Evolutionary conservation across 2,113 vertebrate species (phyloP).

Genomic region (Redunca redunca): DNA sequence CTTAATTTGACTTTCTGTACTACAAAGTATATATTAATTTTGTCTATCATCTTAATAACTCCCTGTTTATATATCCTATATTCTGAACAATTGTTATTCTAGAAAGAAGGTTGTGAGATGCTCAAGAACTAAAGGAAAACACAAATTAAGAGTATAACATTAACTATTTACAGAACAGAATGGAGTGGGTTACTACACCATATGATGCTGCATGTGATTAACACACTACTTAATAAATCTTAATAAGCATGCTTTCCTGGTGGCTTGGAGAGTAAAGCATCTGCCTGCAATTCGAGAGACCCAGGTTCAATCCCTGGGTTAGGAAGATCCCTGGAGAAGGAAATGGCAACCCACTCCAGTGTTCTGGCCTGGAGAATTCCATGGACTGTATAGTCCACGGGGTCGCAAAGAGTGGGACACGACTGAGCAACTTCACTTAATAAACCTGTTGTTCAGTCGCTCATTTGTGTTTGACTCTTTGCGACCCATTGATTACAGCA

Average conservation of each 20-base stretch:
- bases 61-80: background rate
- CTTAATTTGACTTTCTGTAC: background rate
- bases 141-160: background rate
- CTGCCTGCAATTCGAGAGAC: background rate
- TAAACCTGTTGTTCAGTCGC: background rate
- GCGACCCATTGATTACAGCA: background rate
- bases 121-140: constrained; percentile 18
- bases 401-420: background rate
- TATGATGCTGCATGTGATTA: background rate
- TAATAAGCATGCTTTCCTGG: background rate
- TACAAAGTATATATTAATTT: constrained; percentile 25
- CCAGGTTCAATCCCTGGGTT: background rate
- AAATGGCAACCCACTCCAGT: background rate
- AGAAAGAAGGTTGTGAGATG: background rate
- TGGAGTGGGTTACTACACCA: too few relatives aligned
- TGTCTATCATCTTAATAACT: background rate
- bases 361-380: background rate
- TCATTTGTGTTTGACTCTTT: background rate
- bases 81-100: constrained; percentile 21
- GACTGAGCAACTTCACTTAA: background rate
- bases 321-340: background rate
- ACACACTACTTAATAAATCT: background rate
- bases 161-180: background rate
- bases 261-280: background rate
- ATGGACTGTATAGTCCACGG: background rate